Base-by-base conservation (phyloP, 64 coral and sea anemone species). In the Actinia tenebrosa region DNA sequence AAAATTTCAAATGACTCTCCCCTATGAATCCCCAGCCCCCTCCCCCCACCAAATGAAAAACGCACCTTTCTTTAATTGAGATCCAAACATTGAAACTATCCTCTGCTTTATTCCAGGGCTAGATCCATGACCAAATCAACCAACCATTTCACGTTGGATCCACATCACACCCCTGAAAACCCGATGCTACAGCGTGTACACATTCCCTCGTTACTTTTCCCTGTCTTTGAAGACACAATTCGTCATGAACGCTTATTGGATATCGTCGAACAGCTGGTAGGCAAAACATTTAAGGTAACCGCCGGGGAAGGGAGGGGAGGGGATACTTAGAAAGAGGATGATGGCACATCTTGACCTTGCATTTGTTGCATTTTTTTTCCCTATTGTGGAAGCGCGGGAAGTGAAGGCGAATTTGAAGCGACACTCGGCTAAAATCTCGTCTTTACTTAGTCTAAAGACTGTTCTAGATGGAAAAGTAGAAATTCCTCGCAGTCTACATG, bases 141-240 rank as follows among this genome's bases (percentile, higher is more conserved):
- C 7, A 62, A 85, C 10, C 18, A 18, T 10, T 64, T 59, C 10
- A 11, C 20, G 0, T 16, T 85, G 4, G 83, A 85, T 85, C 83
- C 83, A 53, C 53, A 37, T 18, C 60, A 58, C 30, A 85, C 60
- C 9, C 19, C 15, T 44, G 83, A 44, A 11, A 85, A 85, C 18
- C 60, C 83, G 46, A 58, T 85, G 37, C 83, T 85, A 15, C 83
- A 85, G 25, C 53, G 83, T 61, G 83, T 85, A 3, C 56, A 62
- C 53, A 62, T 85, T 1, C 22, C 1, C 7, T 85, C 83, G 1
- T 44, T 42, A 16, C 55, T 85, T 3, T 62, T 62, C 15, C 83
- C 83, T 2, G 15, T 85, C 4, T 85, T 59, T 20, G 83, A 85
- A 63, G 52, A 85, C 45, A 85, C 83, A 4, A 10, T 85, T 37